Evolutionary conservation across 1,140 invertebrate species (phyloP).

Genomic region (Anadara kagoshimensis): DNA sequence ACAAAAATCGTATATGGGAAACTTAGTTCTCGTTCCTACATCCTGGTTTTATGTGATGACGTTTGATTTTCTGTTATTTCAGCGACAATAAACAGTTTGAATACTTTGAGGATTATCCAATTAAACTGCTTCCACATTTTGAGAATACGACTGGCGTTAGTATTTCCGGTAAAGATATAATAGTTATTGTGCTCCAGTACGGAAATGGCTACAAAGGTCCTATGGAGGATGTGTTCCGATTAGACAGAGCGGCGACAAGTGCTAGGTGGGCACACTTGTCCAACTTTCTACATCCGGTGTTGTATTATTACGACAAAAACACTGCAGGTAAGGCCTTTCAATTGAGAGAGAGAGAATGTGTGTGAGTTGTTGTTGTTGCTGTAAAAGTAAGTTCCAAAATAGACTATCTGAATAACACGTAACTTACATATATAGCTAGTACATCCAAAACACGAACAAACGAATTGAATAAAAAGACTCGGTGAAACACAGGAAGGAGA

Average conservation of each 20-base stretch:
- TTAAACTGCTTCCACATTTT: conserved; percentile 65
- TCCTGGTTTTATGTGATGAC: not conserved
- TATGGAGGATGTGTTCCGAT: conserved; percentile 70
- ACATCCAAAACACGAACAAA: no score
- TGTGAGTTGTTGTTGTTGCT: not conserved
- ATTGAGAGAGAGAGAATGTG: no score
- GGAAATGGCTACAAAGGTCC: conserved; percentile 72
- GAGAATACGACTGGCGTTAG: conserved; percentile 59
- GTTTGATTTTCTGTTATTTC: conserved; percentile 11
- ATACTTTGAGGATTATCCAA: conserved; percentile 70
- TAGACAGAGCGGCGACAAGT: conserved; percentile 66
- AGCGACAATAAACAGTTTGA: conserved; percentile 51
- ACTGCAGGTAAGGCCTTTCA: conserved; percentile 57
- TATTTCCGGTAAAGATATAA: conserved; percentile 40
- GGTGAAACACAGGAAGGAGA: no score
- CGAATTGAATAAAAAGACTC: not conserved
- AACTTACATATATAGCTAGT: no score
- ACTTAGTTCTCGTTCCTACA: no score
- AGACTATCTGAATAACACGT: no score
- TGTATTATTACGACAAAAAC: conserved; percentile 68
- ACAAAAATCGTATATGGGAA: no score
- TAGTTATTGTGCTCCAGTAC: conserved; percentile 72
- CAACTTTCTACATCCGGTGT: conserved; percentile 74
- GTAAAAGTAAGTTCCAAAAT: not conserved
- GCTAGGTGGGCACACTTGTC: conserved; percentile 67